These are phyloP conservation scores for Todus mexicanus DNA, from an alignment of 2,797 vertebrate species.

Conservation along the genomic window DNA sequence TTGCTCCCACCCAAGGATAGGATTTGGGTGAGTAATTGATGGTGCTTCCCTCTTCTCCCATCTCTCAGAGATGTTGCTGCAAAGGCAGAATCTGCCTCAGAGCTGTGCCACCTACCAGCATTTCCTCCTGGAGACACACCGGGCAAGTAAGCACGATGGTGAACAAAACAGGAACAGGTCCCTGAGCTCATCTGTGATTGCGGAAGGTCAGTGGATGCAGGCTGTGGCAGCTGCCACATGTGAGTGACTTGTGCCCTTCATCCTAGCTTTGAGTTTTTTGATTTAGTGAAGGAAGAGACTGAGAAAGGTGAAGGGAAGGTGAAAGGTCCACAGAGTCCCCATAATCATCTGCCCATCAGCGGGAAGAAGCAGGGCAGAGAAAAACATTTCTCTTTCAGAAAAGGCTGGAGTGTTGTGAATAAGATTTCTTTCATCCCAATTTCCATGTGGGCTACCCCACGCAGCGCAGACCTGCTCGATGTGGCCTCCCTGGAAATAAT, in stretches of 20 bases:
- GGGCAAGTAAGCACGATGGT: not conserved
- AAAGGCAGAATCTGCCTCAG: not conserved
- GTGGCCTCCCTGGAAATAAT: not conserved
- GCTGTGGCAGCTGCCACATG: not conserved
- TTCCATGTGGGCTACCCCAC: not conserved
- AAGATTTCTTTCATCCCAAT: not conserved
- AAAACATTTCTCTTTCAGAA: not conserved
- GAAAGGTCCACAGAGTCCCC: not conserved
- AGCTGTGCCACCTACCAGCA: slow-evolving; percentile 8
- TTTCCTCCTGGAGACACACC: not conserved
- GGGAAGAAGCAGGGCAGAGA: not conserved
- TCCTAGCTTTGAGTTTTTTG: not conserved
- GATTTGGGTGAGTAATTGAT: not conserved
- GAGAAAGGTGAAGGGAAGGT: not conserved
- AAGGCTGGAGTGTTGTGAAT: not conserved
- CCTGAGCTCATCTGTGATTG: not conserved
- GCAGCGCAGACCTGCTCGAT: fast-evolving
- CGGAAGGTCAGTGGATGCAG: slow-evolving; percentile 18
- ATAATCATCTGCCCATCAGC: not conserved
- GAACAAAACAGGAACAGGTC: not conserved
- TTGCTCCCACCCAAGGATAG: not conserved
- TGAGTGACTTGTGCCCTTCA: not conserved
- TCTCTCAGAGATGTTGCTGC: not conserved
- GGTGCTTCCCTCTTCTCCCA: not conserved
- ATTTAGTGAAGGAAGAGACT: not conserved